Evolutionary conservation across 2,797 vertebrate genomes (phyloP).

Genomic region (Sebastiscus albofasciatus): DNA sequence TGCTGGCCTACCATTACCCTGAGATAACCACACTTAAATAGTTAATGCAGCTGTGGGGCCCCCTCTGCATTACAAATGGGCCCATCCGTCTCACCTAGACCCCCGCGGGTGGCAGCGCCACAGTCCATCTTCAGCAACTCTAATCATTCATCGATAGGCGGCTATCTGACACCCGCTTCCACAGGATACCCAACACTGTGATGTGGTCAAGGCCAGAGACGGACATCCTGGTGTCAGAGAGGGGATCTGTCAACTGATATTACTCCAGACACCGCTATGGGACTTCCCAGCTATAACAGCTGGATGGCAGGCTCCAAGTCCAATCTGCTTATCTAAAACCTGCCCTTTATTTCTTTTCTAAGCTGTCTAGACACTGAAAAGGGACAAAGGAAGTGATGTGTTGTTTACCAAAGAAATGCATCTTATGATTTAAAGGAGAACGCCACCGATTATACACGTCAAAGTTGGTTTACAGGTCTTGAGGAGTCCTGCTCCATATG

Average conservation of each 20-base stretch:
- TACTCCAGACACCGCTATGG: conserved; percentile 50
- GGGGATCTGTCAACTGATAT: conserved; percentile 73
- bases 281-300: conserved; percentile 47
- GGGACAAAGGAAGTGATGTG: neutral
- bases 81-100: conserved; percentile 73
- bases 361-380: conserved; percentile 24
- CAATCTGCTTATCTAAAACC: neutral
- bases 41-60: conserved; percentile 78
- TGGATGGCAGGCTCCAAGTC: conserved; percentile 49
- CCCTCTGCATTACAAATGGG: conserved; percentile 81
- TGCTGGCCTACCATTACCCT: conserved; percentile 72
- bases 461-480: neutral
- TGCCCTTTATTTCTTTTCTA: neutral
- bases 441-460: neutral
- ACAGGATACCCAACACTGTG: conserved; percentile 61
- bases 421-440: neutral
- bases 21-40: conserved; percentile 83
- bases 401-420: conserved; percentile 4
- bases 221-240: conserved; percentile 73
- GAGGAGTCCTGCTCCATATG: neutral
- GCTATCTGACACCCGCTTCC: conserved; percentile 71
- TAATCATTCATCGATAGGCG: conserved; percentile 76
- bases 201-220: conserved; percentile 74
- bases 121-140: conserved; percentile 69
- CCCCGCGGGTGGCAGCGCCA: conserved; percentile 63